A percentile compares a stretch with the other conserved stretches of the same genome.
Evolutionary conservation across 2,888 invertebrate species (phyloP).

Genomic region (Osedax fenrisi): DNA sequence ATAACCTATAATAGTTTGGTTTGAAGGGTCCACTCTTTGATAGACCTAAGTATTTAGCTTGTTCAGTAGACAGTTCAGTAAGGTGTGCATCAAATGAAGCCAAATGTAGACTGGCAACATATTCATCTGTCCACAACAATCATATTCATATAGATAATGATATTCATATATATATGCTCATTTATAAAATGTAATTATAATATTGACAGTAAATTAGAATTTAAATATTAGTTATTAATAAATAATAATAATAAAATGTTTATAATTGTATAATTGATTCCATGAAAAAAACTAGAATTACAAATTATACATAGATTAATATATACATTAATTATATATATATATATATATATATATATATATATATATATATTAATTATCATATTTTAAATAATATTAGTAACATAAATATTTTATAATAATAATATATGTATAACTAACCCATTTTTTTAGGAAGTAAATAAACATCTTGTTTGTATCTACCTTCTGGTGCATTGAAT

Average conservation of each 20-base stretch:
- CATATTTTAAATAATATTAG: too few relatives aligned
- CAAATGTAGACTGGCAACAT: slow-evolving; percentile 88
- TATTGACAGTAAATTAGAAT: too few relatives aligned
- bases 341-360: too few relatives aligned
- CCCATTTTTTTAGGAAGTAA: slow-evolving; percentile 96
- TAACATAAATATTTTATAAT: too few relatives aligned
- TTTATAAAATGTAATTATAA: neutral
- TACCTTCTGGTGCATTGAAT: slow-evolving; percentile 81
- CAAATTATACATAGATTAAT: too few relatives aligned
- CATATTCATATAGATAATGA: neutral
- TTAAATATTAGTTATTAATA: too few relatives aligned
- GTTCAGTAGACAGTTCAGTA: slow-evolving; percentile 86
- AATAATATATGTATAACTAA: slow-evolving; percentile 47
- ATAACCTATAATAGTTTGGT: slow-evolving; percentile 86
- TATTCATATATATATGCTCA: neutral
- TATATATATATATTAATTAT: too few relatives aligned
- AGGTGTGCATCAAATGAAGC: slow-evolving; percentile 93
- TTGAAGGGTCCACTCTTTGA: slow-evolving; percentile 96
- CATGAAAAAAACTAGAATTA: too few relatives aligned
- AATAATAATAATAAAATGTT: too few relatives aligned
- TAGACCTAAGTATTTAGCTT: slow-evolving; percentile 89
- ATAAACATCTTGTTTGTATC: slow-evolving; percentile 94
- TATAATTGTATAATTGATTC: too few relatives aligned
- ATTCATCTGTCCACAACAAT: slow-evolving; percentile 75
- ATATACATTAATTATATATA: too few relatives aligned